Conservation (phyloP, 1,140 invertebrate species). For the Nasonia longicornis region DNA sequence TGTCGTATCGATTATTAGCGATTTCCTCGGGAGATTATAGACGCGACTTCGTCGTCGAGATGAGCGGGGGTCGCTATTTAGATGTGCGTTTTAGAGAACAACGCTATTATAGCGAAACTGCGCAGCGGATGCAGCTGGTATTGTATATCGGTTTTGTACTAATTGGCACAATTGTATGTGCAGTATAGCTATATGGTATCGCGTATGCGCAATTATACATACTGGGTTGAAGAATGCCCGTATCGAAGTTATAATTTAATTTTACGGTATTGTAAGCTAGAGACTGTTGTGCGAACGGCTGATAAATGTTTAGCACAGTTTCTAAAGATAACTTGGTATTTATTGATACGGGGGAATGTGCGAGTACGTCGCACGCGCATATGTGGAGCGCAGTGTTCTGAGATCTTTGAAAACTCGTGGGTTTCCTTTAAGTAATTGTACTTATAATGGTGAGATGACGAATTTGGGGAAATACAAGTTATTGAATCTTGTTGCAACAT, state of each 20-base stretch:
- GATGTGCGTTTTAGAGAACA: neutral
- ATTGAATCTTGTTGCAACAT: too few species aligned
- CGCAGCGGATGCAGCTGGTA: neutral
- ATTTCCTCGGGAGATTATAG: too few species aligned
- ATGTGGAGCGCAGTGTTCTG: too few species aligned
- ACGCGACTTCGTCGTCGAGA: too few species aligned
- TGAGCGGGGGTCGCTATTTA: too few species aligned
- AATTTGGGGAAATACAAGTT: too few species aligned
- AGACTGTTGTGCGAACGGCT: neutral
- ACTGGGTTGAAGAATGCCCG: too few species aligned
- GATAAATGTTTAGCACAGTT: neutral
- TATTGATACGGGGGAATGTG: neutral
- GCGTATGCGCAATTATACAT: neutral
- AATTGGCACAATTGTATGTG: neutral
- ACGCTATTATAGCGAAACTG: neutral
- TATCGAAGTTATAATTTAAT: neutral
- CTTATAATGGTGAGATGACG: too few species aligned
- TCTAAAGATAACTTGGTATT: neutral
- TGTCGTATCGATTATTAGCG: too few species aligned
- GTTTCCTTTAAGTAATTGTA: too few species aligned
- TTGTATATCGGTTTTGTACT: neutral
- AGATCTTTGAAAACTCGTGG: too few species aligned
- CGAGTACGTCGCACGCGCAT: too few species aligned
- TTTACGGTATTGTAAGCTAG: neutral
- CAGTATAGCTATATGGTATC: neutral